phyloP scores from a whole-genome alignment of 2,113 vertebrate genomes.

The Lepus timidus region DNA sequence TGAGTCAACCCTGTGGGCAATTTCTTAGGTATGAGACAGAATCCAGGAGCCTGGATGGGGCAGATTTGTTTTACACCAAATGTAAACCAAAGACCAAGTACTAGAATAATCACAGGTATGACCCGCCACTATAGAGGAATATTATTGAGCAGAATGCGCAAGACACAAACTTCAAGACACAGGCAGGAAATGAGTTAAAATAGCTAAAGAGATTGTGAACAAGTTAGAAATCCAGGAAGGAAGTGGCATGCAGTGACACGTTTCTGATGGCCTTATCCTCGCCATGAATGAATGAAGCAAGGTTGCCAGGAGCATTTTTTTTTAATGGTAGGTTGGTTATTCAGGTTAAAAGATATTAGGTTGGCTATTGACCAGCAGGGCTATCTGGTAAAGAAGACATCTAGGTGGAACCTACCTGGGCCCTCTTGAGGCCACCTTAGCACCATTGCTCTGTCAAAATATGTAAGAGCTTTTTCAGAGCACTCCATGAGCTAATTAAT shows the following conservation, averaged over 20 bases:
- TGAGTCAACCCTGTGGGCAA: background rate
- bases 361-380: background rate
- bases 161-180: conserved; percentile 4
- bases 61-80: conserved; percentile 46
- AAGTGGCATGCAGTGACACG: background rate
- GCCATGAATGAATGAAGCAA: background rate
- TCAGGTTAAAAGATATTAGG: background rate
- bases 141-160: conserved; percentile 8
- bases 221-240: background rate
- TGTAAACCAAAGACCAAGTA: conserved; percentile 9
- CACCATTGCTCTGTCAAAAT: background rate
- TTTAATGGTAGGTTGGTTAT: background rate
- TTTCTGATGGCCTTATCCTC: background rate
- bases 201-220: background rate
- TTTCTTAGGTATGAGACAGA: background rate
- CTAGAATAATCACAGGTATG: background rate
- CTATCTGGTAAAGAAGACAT: background rate
- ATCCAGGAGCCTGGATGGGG: conserved; percentile 37
- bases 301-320: background rate
- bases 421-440: background rate
- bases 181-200: conserved; percentile 55
- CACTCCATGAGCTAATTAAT: no score
- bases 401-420: background rate
- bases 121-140: background rate
- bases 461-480: background rate